Conservation (phyloP, 2,113 vertebrate species). For the Heterotis niloticus region DNA sequence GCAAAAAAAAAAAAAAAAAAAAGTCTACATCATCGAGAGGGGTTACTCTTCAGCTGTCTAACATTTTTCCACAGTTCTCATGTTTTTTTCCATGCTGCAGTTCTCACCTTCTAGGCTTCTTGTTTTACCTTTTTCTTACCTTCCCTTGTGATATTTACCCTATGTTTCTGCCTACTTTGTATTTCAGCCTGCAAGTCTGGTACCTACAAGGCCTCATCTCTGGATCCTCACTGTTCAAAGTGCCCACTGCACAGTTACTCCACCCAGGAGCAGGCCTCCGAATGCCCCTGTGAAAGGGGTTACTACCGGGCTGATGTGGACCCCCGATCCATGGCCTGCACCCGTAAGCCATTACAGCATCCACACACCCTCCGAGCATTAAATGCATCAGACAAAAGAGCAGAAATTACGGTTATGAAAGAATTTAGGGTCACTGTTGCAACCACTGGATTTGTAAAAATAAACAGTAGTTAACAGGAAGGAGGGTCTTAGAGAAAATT, state of each 20-base stretch:
- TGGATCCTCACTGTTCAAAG: conserved; percentile 71
- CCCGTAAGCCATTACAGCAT: conserved; percentile 58
- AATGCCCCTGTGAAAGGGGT: conserved; percentile 69
- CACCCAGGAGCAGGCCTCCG: conserved; percentile 60
- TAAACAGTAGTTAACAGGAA: no score
- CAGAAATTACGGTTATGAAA: no score
- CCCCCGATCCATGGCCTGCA: conserved; percentile 71
- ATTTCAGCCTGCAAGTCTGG: conserved; percentile 68
- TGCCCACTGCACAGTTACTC: conserved; percentile 74
- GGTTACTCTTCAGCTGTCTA: no score
- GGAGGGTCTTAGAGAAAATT: no score
- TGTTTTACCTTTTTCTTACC: neutral
- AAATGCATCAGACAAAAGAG: neutral
- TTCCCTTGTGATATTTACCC: neutral
- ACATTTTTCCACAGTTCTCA: no score
- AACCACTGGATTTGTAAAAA: no score
- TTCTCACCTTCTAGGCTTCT: neutral
- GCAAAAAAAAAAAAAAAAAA: no score
- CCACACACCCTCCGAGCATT: neutral
- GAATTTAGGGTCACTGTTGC: no score
- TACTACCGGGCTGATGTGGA: conserved; percentile 68
- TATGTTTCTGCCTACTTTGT: conserved; percentile 22
- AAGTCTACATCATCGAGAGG: no score
- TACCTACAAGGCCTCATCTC: conserved; percentile 70
- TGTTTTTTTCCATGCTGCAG: neutral